Evolutionary conservation across 2,888 invertebrate species (phyloP), one percentile per base, ranked within the genome.

Genomic region (Pecten maximus): DNA sequence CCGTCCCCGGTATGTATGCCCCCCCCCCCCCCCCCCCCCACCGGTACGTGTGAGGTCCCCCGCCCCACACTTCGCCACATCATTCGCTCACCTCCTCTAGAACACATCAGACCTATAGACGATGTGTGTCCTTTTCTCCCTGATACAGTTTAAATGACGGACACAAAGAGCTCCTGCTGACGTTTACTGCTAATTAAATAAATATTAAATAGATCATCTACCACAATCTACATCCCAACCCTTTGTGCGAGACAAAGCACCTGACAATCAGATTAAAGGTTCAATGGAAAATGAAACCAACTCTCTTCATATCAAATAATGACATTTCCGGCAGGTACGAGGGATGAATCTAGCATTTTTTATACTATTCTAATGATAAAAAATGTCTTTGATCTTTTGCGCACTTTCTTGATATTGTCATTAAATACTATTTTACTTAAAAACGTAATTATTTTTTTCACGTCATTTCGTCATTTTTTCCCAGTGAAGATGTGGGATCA

Each of bases 131-230:
- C 35, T 15, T 74, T 28, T 74, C 28, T 74, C 23, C 74, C 12
- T 74, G 74, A 74, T 74, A 74, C 74, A 35, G 35, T 74, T 74
- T 74, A 74, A 74, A 74, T 74, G 74, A 74, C 16, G 23, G 74
- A 74, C 35, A 74, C 15, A 74, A 74, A 74, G 28, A 28, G 12
- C 2, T 23, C 74, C 74, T 15, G 23, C 74, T 2, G 28, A 74
- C 35, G 35, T 74, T 74, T 15, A 74, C 28, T 74, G 2, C 74
- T 74, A 74, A 74, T 74, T 74, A 35, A 74, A 74, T 35, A 35
- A 0, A 74, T 74, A 74, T 74, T 74, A 74, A 35, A 35, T 35
- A 74, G 28, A 74, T 74, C 74, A 28, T 74, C 74, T 74, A 74
- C 74, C 28, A 19, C 2, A 35, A 74, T 74, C 74, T 74, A 74